phyloP scores from a whole-genome alignment of 2,888 invertebrate genomes.

The Ormyrus nitidulus region DNA sequence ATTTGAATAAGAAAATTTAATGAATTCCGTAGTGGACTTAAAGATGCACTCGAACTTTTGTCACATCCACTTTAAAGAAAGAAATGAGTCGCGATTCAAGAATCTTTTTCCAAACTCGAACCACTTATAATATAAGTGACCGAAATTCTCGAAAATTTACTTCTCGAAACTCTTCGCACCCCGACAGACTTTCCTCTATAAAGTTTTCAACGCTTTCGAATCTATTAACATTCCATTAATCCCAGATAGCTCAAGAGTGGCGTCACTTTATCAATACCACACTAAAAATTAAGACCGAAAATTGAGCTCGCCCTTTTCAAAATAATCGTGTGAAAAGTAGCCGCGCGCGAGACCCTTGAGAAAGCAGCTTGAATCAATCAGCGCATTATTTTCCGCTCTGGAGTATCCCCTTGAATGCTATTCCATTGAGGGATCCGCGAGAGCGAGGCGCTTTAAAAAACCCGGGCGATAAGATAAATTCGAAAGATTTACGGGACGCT shows the following conservation, averaged over 20 bases:
- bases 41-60: too few species aligned
- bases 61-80: slow-evolving; percentile 6
- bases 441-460: slow-evolving; percentile 22
- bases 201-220: slow-evolving; percentile 34
- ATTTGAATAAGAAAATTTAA: too few species aligned
- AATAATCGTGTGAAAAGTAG: slow-evolving; percentile 3
- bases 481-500: slow-evolving; percentile 49
- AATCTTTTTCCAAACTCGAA: too few species aligned
- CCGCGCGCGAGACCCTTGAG: not conserved
- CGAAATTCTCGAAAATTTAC: too few species aligned
- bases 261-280: too few species aligned
- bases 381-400: not conserved
- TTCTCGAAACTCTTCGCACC: too few species aligned
- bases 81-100: too few species aligned
- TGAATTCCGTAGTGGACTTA: too few species aligned
- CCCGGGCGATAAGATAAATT: slow-evolving; percentile 53
- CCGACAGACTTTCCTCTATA: not conserved
- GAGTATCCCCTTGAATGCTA: slow-evolving; percentile 11
- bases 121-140: too few species aligned
- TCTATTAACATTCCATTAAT: slow-evolving; percentile 33
- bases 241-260: not conserved
- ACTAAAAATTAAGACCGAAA: too few species aligned
- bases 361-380: slow-evolving; percentile 18
- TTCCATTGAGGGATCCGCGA: slow-evolving; percentile 30
- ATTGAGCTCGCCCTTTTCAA: not conserved